Evolutionary conservation across 2,888 invertebrate species (phyloP).

Genomic region (Brachylomia viminalis): DNA sequence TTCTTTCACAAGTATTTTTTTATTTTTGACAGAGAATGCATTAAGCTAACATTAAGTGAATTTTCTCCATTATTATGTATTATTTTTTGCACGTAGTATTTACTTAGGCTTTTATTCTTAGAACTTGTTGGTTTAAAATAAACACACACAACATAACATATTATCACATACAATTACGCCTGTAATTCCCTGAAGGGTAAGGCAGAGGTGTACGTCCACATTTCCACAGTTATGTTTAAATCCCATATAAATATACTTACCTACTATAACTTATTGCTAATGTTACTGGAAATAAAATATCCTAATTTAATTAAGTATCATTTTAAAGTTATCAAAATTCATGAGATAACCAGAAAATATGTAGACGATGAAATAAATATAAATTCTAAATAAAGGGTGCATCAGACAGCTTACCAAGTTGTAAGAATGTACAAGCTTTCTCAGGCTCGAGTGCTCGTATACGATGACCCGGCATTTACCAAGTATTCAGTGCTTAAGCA

Average conservation of each 20-base stretch:
- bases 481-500: slow-evolving; percentile 22
- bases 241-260: not conserved
- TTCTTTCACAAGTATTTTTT: too few relatives aligned
- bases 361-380: slow-evolving; percentile 9
- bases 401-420: slow-evolving; percentile 28
- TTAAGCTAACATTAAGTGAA: too few relatives aligned
- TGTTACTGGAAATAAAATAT: too few relatives aligned
- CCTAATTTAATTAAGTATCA: not conserved
- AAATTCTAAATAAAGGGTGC: slow-evolving; percentile 41
- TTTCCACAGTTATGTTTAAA: too few relatives aligned
- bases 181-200: too few relatives aligned
- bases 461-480: slow-evolving; percentile 49
- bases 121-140: not conserved
- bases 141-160: too few relatives aligned
- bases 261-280: too few relatives aligned
- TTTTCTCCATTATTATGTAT: too few relatives aligned
- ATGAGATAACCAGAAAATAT: not conserved
- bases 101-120: not conserved
- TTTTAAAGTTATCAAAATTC: not conserved
- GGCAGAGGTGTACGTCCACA: too few relatives aligned
- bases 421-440: slow-evolving; percentile 47
- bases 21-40: too few relatives aligned
- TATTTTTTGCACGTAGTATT: slow-evolving; percentile 22
- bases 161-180: too few relatives aligned
- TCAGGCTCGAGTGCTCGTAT: slow-evolving; percentile 7